These are phyloP conservation scores for Pseudoatta argentina DNA, from an alignment of 1,140 invertebrate genomes.

Conservation along the genomic window DNA sequence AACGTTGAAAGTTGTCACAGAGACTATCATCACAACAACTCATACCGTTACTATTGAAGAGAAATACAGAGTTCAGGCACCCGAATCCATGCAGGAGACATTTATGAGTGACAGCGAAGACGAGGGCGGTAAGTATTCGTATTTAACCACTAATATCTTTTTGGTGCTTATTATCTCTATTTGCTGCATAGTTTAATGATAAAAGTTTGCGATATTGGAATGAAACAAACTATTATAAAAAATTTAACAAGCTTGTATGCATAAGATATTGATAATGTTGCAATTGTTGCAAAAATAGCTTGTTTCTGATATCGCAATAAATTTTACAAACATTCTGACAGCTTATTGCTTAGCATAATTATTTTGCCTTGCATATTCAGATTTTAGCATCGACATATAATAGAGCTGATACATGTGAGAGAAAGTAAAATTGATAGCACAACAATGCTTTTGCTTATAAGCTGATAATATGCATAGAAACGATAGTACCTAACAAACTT, in stretches of 20 bases:
- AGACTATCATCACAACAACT: conserved; percentile 93
- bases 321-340: conserved; percentile 21
- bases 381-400: background rate
- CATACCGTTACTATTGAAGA: conserved; percentile 92
- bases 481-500: background rate
- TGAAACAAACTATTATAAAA: conserved; percentile 5
- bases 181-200: conserved; percentile 27
- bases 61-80: conserved; percentile 98
- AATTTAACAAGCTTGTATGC: background rate
- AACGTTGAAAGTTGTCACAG: conserved; percentile 98
- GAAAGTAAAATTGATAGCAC: conserved; percentile 16
- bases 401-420: background rate
- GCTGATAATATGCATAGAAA: background rate
- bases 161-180: conserved; percentile 45
- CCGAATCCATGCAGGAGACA: conserved; percentile 99
- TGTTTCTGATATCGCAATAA: conserved; percentile 36
- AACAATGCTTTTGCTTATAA: conserved; percentile 22
- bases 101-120: conserved; percentile 99
- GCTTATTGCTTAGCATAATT: conserved; percentile 48
- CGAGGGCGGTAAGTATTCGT: conserved; percentile 94
- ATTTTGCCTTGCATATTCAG: conserved; percentile 36
- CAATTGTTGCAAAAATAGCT: background rate
- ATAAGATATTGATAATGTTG: background rate
- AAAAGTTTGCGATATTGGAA: conserved; percentile 36
- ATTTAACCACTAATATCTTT: background rate